Base-by-base conservation (phyloP, 2,113 vertebrate species). In the Dipodomys ordii region DNA sequence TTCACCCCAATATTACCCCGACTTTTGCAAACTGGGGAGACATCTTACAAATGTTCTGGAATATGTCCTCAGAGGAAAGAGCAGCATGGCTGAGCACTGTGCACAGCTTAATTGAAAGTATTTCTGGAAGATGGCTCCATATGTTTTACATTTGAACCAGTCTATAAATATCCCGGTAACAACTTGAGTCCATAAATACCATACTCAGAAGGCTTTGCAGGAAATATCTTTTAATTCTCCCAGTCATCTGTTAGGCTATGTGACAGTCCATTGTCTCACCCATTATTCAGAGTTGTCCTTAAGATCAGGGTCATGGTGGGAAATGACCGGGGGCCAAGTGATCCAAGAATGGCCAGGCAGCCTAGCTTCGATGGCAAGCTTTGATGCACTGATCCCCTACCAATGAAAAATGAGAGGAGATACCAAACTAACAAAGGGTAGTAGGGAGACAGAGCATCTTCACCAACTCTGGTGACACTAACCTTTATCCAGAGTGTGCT, bases 91-190 rank as follows among this genome's bases (percentile, higher is more conserved):
- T 94, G 95, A 97, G 88, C 95, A 88, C 94, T 90, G 81, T 46
- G 81, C 84, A 91, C 87, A 65, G 67, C 88, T 85, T 97, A 97
- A 98, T 95, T 95, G 97, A 97, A 97, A 97, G 92, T 97, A 97
- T 98, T 98, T 98, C 97, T 4, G 7, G 97, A 98, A 93, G 95
- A 96, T 92, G 65, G 67, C 83, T 92, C 96, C 98, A 97, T 97
- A 97, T 98, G 97, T 74, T 98, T 98, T 96, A 74, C 96, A 96
- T 98, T 97, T 97, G 94, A 93, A 96, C 87, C 22, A 96, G 86
- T 89, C 95, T 97, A 98, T 98, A 98, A 98, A 98, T 98, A 98
- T 92, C 96, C 95, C 89, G n/a, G 3, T 90, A 98, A 98, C 96
- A 96, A 96, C 97, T 97, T 96, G 83, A 72, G 81, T 88, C 95